Base-by-base conservation (phyloP, 1,140 invertebrate genomes). In the Saxidomus purpurata region DNA sequence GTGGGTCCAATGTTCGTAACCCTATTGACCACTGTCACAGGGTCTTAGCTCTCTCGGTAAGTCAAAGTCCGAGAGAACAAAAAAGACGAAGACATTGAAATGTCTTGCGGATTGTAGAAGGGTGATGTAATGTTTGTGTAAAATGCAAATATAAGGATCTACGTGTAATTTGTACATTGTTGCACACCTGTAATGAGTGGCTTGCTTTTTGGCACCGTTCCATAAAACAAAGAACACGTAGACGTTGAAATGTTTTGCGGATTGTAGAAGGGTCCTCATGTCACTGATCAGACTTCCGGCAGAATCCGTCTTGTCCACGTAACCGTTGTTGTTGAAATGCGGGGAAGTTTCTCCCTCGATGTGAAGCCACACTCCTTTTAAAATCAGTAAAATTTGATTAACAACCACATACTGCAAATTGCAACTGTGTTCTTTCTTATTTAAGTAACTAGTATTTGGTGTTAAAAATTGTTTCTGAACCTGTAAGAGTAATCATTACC, bases 341-440 rank as follows among this genome's bases (percentile, higher is more conserved):
- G 92, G 96, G 1, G 95, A 95, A 38, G 92, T 94, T 38, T 94
- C 91, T 4, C 95, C 96, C 71, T 96, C 95, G 13, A 96, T 94
- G 89, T 96, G 96, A 11, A 96, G 52, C 96, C 96, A 96, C 1
- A 95, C 93, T 34, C 96, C 96, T 96, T 31, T n/a, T 1, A 19
- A 22, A 55, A 17, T 0, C 15, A 55, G 4, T 55, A 11, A 11
- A 55, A 3, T 11, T 15, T 55, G 52, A 22, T 19, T 55, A 22
- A 55, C 52, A n/a, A n/a, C n/a, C n/a, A n/a, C n/a, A n/a, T n/a
- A n/a, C n/a, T n/a, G n/a, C n/a, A n/a, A n/a, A n/a, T n/a, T n/a
- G n/a, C n/a, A n/a, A n/a, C n/a, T n/a, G n/a, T n/a, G n/a, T n/a
- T n/a, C n/a, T n/a, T n/a, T n/a, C n/a, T n/a, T n/a, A n/a, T n/a